Conservation (phyloP, 2,888 invertebrate genomes). For the Ennomos quercinarius region DNA sequence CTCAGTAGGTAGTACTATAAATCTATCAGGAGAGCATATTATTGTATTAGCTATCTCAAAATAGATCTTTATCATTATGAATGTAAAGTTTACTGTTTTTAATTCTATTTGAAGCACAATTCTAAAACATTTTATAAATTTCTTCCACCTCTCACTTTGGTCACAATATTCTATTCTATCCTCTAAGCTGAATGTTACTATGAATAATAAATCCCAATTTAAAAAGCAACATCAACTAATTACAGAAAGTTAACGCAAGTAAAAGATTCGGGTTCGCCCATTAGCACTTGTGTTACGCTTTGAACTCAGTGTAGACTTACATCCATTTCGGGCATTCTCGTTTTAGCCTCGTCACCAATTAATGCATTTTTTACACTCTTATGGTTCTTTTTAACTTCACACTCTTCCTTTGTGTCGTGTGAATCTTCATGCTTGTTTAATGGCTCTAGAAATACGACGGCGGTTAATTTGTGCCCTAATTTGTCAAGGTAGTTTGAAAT, state of each 20-base stretch:
- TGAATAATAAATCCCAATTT: constrained; percentile 32
- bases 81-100: too few relatives aligned
- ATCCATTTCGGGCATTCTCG: constrained; percentile 61
- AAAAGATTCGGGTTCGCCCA: constrained; percentile 62
- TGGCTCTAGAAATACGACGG: constrained; percentile 34
- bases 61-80: too few relatives aligned
- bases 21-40: not conserved
- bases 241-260: constrained; percentile 53
- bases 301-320: constrained; percentile 66
- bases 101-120: too few relatives aligned
- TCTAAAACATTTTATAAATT: too few relatives aligned
- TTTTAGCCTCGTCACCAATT: constrained; percentile 71
- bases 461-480: constrained; percentile 27
- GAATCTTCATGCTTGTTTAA: constrained; percentile 38
- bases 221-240: constrained; percentile 50
- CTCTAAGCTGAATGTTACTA: constrained; percentile 11
- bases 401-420: constrained; percentile 50
- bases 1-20: constrained; percentile 1
- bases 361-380: constrained; percentile 68
- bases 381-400: constrained; percentile 47
- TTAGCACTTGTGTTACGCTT: constrained; percentile 68
- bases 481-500: constrained; percentile 18
- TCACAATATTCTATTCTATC: too few relatives aligned
- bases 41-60: too few relatives aligned
- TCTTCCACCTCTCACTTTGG: too few relatives aligned